These are phyloP conservation scores for Rhorus exstirpatorius DNA, from an alignment of 2,888 invertebrate species.

Conservation along the genomic window DNA sequence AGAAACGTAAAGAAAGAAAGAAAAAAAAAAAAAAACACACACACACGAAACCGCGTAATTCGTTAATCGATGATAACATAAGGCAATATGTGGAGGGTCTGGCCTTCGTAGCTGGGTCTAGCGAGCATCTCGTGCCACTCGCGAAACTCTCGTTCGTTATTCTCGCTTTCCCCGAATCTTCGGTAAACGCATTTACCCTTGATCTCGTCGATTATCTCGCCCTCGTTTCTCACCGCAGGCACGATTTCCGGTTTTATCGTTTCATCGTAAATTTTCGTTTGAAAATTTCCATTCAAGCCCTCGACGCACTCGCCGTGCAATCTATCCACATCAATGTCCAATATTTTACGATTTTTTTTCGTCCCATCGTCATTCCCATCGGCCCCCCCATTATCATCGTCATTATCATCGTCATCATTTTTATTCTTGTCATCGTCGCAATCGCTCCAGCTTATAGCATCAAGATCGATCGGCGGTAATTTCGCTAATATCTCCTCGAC, in stretches of 20 bases:
- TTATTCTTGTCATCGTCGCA: constrained; percentile 72
- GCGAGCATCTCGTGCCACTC: constrained; percentile 97
- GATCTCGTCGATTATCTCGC: constrained; percentile 55
- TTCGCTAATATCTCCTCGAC: constrained; percentile 89
- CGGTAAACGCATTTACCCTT: constrained; percentile 74
- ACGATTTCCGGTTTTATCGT: constrained; percentile 65
- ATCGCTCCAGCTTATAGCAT: constrained; percentile 87
- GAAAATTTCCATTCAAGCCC: constrained; percentile 84
- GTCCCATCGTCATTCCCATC: constrained; percentile 67
- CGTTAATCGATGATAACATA: constrained; percentile 97
- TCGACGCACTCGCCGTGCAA: constrained; percentile 81
- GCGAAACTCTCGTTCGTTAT: constrained; percentile 89
- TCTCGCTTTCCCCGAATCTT: constrained; percentile 72
- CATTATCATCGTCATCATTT: constrained; percentile 74
- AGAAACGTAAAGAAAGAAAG: constrained; percentile 8
- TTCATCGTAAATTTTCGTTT: constrained; percentile 78
- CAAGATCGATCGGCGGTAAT: constrained; percentile 90
- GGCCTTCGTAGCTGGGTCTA: constrained; percentile 91
- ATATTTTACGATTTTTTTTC: constrained; percentile 74
- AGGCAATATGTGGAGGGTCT: constrained; percentile 96
- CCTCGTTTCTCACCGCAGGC: constrained; percentile 53
- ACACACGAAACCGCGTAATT: constrained; percentile 54
- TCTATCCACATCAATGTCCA: constrained; percentile 80
- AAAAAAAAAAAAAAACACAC: constrained; percentile 15
- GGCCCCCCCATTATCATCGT: constrained; percentile 67